These are phyloP conservation scores for Scytalopus superciliaris DNA, from an alignment of 2,113 vertebrate genomes.

Conservation along the genomic window DNA sequence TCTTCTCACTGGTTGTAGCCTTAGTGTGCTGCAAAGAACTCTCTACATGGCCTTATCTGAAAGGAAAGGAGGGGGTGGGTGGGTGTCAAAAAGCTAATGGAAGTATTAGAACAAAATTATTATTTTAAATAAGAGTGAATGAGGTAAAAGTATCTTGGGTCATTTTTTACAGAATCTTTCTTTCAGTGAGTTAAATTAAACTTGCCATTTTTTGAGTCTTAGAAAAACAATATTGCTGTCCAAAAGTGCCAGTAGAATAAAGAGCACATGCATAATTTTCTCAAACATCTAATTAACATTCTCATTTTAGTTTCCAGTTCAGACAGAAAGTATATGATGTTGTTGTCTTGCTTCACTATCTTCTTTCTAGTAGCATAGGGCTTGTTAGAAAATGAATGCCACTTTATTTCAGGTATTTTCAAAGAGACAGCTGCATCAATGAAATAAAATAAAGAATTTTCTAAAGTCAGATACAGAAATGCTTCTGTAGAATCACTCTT, in stretches of 20 bases:
- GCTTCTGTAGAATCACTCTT: not conserved
- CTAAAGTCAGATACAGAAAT: not conserved
- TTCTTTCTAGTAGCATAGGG: not conserved
- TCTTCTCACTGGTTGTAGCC: not conserved
- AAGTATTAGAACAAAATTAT: not conserved
- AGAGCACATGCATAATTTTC: not conserved
- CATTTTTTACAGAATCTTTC: not conserved
- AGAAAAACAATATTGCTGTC: not conserved
- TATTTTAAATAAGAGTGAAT: not conserved
- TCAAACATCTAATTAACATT: not conserved
- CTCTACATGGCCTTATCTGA: not conserved
- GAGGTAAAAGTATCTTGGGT: not conserved
- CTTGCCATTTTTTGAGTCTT: not conserved
- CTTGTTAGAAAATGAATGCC: not conserved
- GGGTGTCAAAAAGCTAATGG: not conserved
- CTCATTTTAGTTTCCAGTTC: not conserved
- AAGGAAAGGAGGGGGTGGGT: not conserved
- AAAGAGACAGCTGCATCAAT: not conserved
- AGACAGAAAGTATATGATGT: not conserved
- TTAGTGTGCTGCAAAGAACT: not conserved
- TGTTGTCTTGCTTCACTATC: not conserved
- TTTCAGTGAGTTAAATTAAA: not conserved
- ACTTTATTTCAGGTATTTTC: not conserved
- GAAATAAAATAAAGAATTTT: not conserved
- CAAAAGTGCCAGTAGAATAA: not conserved